Base-by-base conservation (phyloP, 2,113 vertebrate species). In the Melanostigma gelatinosum region DNA sequence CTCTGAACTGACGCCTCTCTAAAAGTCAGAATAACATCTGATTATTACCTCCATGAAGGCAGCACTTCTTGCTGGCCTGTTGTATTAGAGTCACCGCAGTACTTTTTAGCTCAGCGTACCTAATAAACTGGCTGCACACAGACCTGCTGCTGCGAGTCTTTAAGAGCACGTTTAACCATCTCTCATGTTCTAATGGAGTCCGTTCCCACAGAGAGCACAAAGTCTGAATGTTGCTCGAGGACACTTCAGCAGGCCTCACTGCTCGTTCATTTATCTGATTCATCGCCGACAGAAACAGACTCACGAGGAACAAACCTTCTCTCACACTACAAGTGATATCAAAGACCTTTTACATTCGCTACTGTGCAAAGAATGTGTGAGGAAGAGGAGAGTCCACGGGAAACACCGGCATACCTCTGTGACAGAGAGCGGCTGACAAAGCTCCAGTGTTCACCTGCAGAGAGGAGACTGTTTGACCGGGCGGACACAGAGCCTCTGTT, bases 201-300 rank as follows among this genome's bases (percentile, higher is more conserved):
- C 10, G 79, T 74, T 83, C 70, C 55, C 52, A 76, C 13, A 29
- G n/a, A 36, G 32, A 80, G 46, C 66, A 54, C 8, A 64, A 3
- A 63, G 66, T 27, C 55, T 18, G 57, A 1, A 40, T 54, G 9
- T 5, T 54, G 42, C 75, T 71, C 27, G 11, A 62, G 46, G 46
- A 3, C 63, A 76, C 57, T 48, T 44, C 55, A 63, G 40, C 75
- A 68, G 22, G 46, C 68, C 52, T 48, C 32, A 16, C 9, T 13
- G 52, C 16, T 0, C 24, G 54, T 83, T 69, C 72, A n/a, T 77
- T 55, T 34, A 6, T 38, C 52, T 20, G 16, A 44, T 64, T 22
- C 57, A 62, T 0, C 68, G 80, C 60, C 18, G 9, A 12, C 77
- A 71, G 38, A 46, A 72, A 74, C 72, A 48, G n/a, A 69, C n/a